phyloP scores from a whole-genome alignment of 2,113 vertebrate species.

The Hypomesus transpacificus region DNA sequence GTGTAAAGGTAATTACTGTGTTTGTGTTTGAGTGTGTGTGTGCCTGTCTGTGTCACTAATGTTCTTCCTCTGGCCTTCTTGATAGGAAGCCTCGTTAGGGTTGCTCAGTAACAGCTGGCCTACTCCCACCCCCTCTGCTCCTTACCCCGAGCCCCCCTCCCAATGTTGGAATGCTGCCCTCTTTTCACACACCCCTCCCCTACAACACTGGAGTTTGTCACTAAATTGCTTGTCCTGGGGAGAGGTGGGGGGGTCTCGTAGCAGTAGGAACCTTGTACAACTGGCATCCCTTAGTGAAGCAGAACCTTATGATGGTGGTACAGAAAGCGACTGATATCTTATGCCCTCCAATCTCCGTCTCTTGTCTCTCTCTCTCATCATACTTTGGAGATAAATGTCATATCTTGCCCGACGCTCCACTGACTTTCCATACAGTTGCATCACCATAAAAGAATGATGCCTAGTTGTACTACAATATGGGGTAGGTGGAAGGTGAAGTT shows the following conservation, averaged over 20 bases:
- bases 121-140: conserved; percentile 54
- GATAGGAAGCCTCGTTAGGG: conserved; percentile 64
- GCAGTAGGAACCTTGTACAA: conserved; percentile 41
- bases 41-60: conserved; percentile 32
- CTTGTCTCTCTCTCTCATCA: conserved; percentile 50
- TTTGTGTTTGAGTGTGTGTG: conserved; percentile 4
- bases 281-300: conserved; percentile 26
- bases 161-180: conserved; percentile 72
- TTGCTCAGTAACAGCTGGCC: conserved; percentile 65
- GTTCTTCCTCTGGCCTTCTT: conserved; percentile 51
- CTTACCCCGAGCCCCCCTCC: conserved; percentile 29
- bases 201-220: conserved; percentile 28
- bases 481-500: background rate
- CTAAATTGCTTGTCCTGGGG: conserved; percentile 47
- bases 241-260: conserved; percentile 46
- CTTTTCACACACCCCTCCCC: conserved; percentile 47
- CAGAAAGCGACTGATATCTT: background rate
- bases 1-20: background rate
- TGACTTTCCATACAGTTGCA: background rate
- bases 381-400: conserved; percentile 10
- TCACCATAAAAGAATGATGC: conserved; percentile 21
- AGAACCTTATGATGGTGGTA: background rate
- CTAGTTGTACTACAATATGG: background rate
- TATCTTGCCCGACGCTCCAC: too few species aligned
- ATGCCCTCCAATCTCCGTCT: background rate